Evolutionary conservation across 2,797 vertebrate species (phyloP), one percentile per base, ranked within the genome.

Genomic region (Odontamblyopus lacepedii): DNA sequence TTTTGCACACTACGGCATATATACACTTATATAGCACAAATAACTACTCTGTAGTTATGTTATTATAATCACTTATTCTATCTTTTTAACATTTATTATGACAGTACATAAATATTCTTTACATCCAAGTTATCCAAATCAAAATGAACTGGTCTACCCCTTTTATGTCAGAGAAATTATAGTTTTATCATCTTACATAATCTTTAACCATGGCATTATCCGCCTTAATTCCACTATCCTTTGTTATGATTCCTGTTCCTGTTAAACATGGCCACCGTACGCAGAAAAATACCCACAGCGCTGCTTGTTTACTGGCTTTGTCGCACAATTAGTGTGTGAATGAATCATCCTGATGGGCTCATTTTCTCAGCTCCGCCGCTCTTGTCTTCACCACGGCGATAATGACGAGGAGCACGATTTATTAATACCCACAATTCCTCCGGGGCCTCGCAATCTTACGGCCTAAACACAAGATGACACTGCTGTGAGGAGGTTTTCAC

Each of bases 401-500:
- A 85, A 87, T 85, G 77, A 88, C 79, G 83, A 85, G 74, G 83
- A 88, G 75, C 76, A 80, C 69, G 72, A 78, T 80, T 87, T 92
- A 91, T 90, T 91, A 89, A 90, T 90, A 86, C 75, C 72, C 72
- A 74, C 68, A 73, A 79, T 85, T 91, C 88, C 88, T 89, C 71
- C 67, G 74, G 82, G 84, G 82, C 69, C 67, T 81, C 67, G 63
- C 74, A 61, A 80, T 83, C 79, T 69, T 78, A 73, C 83, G 78
- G 78, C 81, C 72, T 75, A 80, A 87, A 72, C 67, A 69, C 83
- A 86, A 81, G 74, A 74, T 83, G 82, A 78, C 70, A 73, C 66
- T 41, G 75, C 65, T 79, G 38, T 64, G 72, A 69, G 69, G 69
- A 82, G 78, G n/a, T 76, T 84, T 83, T 72, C 73, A 70, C 63